Base-by-base conservation (phyloP, 2,113 vertebrate genomes). In the Glaucidium brasilianum region DNA sequence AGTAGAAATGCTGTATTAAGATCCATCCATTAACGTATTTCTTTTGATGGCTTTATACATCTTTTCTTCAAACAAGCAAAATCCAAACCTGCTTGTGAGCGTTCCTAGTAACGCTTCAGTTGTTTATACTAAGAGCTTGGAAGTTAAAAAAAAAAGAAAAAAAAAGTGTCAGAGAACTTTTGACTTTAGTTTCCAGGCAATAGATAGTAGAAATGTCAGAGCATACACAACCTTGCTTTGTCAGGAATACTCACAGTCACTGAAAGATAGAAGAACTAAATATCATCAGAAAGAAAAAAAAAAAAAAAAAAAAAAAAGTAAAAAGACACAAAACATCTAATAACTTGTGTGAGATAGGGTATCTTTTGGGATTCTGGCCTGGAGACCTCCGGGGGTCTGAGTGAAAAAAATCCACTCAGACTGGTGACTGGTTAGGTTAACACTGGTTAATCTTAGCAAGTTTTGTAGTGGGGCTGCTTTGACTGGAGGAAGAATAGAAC, bases 191-290 rank as follows among this genome's bases (percentile, higher is more conserved):
- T 94, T 82, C 60, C 37, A 88, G 85, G 94, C 89, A 87, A 39
- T 37, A 91, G 77, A 66, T 22, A 66, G 66, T 37, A 79, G 84
- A 91, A 87, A 76, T 94, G 74, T 82, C 81, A 91, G 49, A 88
- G 69, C 71, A 41, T 85, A 4, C 55, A 78, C 87, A 92, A 74
- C 81, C 67, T 85, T 95, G 62, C 66, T 83, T 76, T 92, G 89
- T 91, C 94, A 91, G 84, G 77, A 92, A 41, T 62, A 52, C 26
- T 96, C 69, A 69, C n/a, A 73, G 71, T 95, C 69, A 67, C 73
- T 85, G 41, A 74, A 85, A 58, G 26, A 30, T 0, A 85, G 14
- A 68, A 67, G 69, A 95, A 47, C n/a, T 82, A 85, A 92, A 92
- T 90, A 66, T 45, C 19, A 26, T 50, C 89, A 62, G 89, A 92